phyloP scores from a whole-genome alignment of 2,113 vertebrate species.

The Macrotus californicus region DNA sequence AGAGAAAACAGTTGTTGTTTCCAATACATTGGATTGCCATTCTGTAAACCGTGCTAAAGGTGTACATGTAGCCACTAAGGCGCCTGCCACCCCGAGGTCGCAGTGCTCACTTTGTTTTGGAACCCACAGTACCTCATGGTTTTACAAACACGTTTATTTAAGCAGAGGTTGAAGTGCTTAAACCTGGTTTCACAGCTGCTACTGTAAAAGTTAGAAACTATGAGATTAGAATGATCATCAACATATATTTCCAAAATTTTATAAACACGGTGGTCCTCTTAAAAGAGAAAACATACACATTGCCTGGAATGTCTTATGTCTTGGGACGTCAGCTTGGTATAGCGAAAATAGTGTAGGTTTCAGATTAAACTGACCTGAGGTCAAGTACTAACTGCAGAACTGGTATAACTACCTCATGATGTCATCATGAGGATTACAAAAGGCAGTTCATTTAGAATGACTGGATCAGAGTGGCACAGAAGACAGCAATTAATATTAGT shows the following conservation, averaged over 20 bases:
- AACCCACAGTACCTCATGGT: neutral
- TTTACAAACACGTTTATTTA: neutral
- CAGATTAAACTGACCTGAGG: neutral
- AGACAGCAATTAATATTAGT: neutral
- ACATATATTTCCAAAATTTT: neutral
- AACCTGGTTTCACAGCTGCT: neutral
- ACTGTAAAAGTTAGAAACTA: neutral
- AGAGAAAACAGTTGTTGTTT: neutral
- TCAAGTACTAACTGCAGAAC: neutral
- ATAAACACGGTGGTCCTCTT: neutral
- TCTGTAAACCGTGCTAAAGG: neutral
- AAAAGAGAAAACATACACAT: neutral
- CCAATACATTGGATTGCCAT: neutral
- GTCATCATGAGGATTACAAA: neutral
- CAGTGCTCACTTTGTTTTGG: neutral
- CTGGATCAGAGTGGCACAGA: neutral
- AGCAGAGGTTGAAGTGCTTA: neutral
- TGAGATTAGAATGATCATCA: neutral
- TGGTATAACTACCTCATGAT: neutral
- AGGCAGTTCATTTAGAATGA: neutral
- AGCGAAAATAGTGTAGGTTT: neutral
- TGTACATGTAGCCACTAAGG: neutral
- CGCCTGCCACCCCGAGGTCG: neutral
- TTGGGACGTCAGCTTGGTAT: neutral
- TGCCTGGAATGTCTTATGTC: neutral